phyloP scores from a whole-genome alignment of 2,797 vertebrate genomes.

The Nannoperca australis region DNA sequence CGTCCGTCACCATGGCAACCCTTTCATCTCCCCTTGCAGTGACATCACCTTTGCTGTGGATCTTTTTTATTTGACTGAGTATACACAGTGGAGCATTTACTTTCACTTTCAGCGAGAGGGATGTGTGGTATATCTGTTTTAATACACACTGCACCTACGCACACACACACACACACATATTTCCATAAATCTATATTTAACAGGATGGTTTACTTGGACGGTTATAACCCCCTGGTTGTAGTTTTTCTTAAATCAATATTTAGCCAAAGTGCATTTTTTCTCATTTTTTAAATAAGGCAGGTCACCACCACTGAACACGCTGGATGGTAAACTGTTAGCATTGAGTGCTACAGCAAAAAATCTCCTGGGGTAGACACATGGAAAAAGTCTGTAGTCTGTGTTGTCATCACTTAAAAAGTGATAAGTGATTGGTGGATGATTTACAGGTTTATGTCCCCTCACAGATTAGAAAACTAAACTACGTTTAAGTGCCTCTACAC shows the following conservation, averaged over 20 bases:
- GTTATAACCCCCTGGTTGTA: not conserved
- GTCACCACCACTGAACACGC: not conserved
- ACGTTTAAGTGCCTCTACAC: too few species aligned
- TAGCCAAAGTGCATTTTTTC: not conserved
- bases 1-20: conserved; percentile 74
- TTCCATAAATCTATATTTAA: conserved; percentile 19
- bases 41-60: conserved; percentile 70
- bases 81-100: conserved; percentile 26
- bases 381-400: not conserved
- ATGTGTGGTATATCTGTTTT: not conserved
- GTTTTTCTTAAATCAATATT: conserved; percentile 6
- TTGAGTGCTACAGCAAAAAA: too few species aligned
- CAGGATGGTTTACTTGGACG: not conserved
- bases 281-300: not conserved
- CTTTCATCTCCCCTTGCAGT: conserved; percentile 61
- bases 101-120: conserved; percentile 18
- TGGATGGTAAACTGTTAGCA: not conserved
- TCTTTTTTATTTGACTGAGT: conserved; percentile 38
- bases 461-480: too few species aligned
- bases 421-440: not conserved
- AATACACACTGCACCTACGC: not conserved
- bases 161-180: conserved; percentile 3
- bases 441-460: not conserved
- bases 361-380: not conserved
- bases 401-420: not conserved